phyloP scores from a whole-genome alignment of 2,888 invertebrate genomes.

The Drosophila buzzatii region DNA sequence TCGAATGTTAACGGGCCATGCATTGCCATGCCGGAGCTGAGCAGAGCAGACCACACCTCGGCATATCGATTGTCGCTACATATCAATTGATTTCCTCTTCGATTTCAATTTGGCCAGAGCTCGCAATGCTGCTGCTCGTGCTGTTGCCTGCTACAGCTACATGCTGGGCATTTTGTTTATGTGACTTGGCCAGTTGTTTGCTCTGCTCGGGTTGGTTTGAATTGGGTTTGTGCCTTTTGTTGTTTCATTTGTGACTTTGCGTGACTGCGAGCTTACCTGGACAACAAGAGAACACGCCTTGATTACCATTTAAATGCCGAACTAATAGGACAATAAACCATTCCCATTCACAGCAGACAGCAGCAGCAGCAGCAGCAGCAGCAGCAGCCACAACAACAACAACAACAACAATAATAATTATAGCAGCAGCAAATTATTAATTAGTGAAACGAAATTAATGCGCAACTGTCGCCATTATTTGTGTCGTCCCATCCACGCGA shows the following conservation, averaged over 20 bases:
- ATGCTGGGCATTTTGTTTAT: conserved; percentile 58
- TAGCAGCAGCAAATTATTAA: conserved; percentile 71
- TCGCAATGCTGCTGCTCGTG: neutral
- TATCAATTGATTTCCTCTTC: conserved; percentile 81
- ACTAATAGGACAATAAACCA: conserved; percentile 82
- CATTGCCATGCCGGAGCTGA: conserved; percentile 8
- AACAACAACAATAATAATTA: conserved; percentile 24
- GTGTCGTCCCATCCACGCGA: conserved; percentile 34
- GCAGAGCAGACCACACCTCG: conserved; percentile 48
- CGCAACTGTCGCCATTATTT: conserved; percentile 76
- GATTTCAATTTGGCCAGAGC: conserved; percentile 73
- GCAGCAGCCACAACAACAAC: conserved; percentile 14
- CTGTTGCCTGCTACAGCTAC: conserved; percentile 16
- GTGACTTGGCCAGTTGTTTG: conserved; percentile 50
- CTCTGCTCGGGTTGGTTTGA: conserved; percentile 24
- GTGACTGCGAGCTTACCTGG: conserved; percentile 75
- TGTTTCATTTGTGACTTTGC: conserved; percentile 74
- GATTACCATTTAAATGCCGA: conserved; percentile 79
- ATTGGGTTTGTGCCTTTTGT: conserved; percentile 23
- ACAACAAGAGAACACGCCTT: conserved; percentile 62
- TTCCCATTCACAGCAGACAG: conserved; percentile 30
- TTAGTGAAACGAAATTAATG: conserved; percentile 79
- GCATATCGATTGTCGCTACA: conserved; percentile 76
- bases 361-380: conserved; percentile 1
- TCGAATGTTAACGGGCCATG: conserved; percentile 19